phyloP scores from a whole-genome alignment of 92 coral and sea anemone genomes.

The Siderastrea radians region DNA sequence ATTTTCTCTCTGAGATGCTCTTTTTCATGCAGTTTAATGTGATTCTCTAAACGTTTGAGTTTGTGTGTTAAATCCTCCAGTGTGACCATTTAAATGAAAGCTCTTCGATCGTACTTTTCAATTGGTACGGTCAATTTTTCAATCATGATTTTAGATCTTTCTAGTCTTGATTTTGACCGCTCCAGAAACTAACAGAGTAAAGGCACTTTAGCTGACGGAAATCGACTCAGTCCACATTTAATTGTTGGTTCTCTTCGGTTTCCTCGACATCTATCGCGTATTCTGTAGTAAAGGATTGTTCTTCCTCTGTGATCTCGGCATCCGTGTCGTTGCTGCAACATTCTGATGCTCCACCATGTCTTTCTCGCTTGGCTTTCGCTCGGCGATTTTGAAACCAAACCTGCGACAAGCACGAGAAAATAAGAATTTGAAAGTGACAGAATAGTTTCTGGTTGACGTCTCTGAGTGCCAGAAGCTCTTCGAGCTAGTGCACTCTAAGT shows the following conservation, averaged over 20 bases:
- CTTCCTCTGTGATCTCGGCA: constrained; percentile 35
- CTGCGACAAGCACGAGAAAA: constrained; percentile 31
- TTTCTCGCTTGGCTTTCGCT: constrained; percentile 93
- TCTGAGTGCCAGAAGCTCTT: no score
- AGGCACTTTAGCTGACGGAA: neutral
- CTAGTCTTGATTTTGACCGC: neutral
- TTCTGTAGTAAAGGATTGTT: neutral
- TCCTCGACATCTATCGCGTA: constrained; percentile 22
- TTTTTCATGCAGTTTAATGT: neutral
- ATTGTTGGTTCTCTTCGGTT: constrained; percentile 23
- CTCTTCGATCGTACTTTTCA: neutral
- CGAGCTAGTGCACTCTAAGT: no score
- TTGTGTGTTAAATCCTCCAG: no score
- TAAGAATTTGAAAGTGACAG: no score
- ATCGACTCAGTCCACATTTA: constrained; percentile 1
- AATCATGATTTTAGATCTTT: neutral
- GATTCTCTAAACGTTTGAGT: no score
- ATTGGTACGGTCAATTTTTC: neutral
- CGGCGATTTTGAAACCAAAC: constrained; percentile 99
- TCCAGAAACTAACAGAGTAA: neutral
- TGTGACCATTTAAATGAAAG: neutral
- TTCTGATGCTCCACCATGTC: constrained; percentile 55
- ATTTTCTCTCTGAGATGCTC: neutral
- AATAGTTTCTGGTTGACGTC: no score
- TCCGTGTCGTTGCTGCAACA: constrained; percentile 45